Evolutionary conservation across 2,113 vertebrate genomes (phyloP), one percentile per base, ranked within the genome.

Genomic region (Erpornis zantholeuca): DNA sequence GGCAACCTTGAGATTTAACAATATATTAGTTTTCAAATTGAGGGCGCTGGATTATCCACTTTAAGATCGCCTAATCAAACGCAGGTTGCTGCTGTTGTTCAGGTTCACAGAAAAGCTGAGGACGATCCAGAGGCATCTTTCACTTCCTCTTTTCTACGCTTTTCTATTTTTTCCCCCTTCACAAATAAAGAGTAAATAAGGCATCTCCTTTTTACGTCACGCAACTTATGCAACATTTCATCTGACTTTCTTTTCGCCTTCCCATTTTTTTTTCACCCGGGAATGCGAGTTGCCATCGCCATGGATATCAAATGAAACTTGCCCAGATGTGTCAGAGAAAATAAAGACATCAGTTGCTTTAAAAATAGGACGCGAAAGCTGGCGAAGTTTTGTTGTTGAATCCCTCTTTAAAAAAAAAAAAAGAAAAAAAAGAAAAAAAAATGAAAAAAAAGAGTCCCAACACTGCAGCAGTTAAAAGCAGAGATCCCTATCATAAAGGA

Each of bases 191-290:
- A 92, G 68, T 93, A 82, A 95, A 96, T 91, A 90, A 78, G 76
- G 76, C 54, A 91, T 91, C 90, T 52, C 77, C 64, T 94, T 97
- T 97, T 94, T 93, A 91, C 93, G 96, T 97, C 97, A 92, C 56
- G 16, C 92, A 92, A 95, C n/a, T 96, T 90, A 90, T 76, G 84
- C 95, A 90, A 75, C 91, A 63, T 97, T 92, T 81, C 93, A 47
- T 64, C 78, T 52, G 84, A 60, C 63, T 50, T 79, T 66, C 79
- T 59, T 69, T 36, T 14, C 19, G 16, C 66, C 52, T 68, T 49
- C 42, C 25, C 17, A 2, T 45, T 66, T 73, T 35, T 45, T 73
- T 36, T 60, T 19, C 76, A 40, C 36, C 64, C 15, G 73, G 65
- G 88, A 97, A 77, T 69, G 81, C 49, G 97, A 94, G 60, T 92